Conservation (phyloP, 2,797 vertebrate species). For the Hydrolagus colliei region DNA sequence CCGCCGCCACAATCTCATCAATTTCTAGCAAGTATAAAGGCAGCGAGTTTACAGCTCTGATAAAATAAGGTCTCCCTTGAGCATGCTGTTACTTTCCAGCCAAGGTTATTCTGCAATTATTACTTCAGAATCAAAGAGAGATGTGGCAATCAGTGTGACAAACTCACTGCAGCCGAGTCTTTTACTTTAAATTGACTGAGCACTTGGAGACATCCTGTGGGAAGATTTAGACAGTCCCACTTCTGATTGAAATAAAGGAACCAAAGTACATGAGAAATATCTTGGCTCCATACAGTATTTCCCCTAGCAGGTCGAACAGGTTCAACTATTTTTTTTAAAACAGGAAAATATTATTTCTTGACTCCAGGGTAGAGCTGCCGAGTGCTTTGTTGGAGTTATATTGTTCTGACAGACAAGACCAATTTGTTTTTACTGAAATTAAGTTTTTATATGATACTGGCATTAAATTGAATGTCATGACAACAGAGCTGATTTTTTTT, state of each 20-base stretch:
- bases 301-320: too few species aligned
- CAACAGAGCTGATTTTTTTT: not conserved
- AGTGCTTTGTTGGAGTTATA: not conserved
- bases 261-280: too few species aligned
- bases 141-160: not conserved
- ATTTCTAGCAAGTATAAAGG: not conserved
- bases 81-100: too few species aligned
- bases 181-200: not conserved
- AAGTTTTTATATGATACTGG: not conserved
- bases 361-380: not conserved
- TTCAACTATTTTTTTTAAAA: too few species aligned
- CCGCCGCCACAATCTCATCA: not conserved
- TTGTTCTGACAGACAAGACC: not conserved
- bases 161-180: not conserved
- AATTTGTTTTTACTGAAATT: not conserved
- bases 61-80: too few species aligned
- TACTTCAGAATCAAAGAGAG: not conserved
- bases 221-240: not conserved
- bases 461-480: not conserved
- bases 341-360: too few species aligned
- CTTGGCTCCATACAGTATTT: too few species aligned
- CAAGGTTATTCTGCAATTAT: not conserved
- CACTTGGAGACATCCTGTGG: not conserved
- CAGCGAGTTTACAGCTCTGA: too few species aligned
- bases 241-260: not conserved